Base-by-base conservation (phyloP, 2,888 invertebrate genomes). In the Stenotaenia linearis region DNA sequence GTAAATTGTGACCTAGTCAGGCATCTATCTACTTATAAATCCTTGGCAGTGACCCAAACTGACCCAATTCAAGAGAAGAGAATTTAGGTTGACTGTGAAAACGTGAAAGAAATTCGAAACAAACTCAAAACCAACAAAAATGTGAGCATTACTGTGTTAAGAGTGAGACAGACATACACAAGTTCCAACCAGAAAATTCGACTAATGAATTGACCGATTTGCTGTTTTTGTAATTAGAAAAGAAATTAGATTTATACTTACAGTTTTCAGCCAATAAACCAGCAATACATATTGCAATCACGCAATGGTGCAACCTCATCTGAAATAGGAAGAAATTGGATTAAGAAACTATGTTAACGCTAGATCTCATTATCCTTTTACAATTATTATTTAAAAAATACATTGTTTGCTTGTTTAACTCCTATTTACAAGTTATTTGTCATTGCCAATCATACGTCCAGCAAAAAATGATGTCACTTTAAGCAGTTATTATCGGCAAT, bases 11-110 rank as follows among this genome's bases (percentile, higher is more conserved):
- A 61, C 61, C 61, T 45, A 25, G 15, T 7, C 12, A 25, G 15
- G 15, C 61, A 61, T 61, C 25, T 28, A 61, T 23, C 61, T 25
- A 45, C 3, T 1, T 61, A 61, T 61, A 61, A 61, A 61, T 23
- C 61, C 61, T 61, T 61, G 61, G 61, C 61, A 61, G 61, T 61
- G 61, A 61, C 61, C 61, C 61, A 25, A 61, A 25, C 23, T 61
- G 61, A 61, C 61, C 61, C 61, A 61, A 4, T 61, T 61, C 61
- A 61, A 61, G 61, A 25, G 61, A 61, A 61, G 25, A 61, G 61
- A 61, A 61, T 61, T 61, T 61, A 61, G 61, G 61, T 61, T 61
- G 61, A 15, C 45, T 45, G 28, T 1, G 23, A 61, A 61, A 61
- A 61, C 61, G 61, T 61, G 61, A 28, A 25, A 1, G 28, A 61